Percentiles rank a stretch among this genome's conserved stretches.
Evolutionary conservation across 2,113 vertebrate genomes (phyloP).

Genomic region (Regulus satrapa): DNA sequence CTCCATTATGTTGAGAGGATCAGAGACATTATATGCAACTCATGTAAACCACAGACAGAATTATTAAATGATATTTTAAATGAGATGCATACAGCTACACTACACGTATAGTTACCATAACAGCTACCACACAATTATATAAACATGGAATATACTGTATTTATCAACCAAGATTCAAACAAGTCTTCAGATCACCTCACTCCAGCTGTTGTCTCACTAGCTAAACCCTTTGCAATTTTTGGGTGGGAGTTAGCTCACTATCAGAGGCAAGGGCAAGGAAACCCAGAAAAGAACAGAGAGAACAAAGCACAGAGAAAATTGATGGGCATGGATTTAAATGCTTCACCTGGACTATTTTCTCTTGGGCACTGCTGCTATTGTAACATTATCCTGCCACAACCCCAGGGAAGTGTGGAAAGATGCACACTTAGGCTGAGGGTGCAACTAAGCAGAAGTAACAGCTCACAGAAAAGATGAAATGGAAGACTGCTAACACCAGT

Average conservation of each 20-base stretch:
- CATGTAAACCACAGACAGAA: neutral
- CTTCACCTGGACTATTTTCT: neutral
- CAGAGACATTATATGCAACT: neutral
- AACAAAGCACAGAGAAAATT: neutral
- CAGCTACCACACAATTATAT: neutral
- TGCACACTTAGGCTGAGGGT: neutral
- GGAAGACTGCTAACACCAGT: neutral
- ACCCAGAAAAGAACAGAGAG: neutral
- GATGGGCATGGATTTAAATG: neutral
- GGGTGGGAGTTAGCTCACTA: neutral
- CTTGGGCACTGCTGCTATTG: neutral
- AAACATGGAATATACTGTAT: neutral
- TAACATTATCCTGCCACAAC: neutral
- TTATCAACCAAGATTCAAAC: neutral
- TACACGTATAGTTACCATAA: neutral
- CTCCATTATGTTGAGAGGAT: neutral
- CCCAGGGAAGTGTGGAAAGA: neutral
- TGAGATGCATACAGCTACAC: neutral
- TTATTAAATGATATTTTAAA: neutral
- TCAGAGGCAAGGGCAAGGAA: neutral
- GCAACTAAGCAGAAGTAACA: neutral
- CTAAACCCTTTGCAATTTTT: neutral
- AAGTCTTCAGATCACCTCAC: neutral
- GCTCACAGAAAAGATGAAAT: neutral
- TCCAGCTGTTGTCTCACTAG: neutral